Evolutionary conservation across 2,113 vertebrate species (phyloP).

Genomic region (Castor canadensis): DNA sequence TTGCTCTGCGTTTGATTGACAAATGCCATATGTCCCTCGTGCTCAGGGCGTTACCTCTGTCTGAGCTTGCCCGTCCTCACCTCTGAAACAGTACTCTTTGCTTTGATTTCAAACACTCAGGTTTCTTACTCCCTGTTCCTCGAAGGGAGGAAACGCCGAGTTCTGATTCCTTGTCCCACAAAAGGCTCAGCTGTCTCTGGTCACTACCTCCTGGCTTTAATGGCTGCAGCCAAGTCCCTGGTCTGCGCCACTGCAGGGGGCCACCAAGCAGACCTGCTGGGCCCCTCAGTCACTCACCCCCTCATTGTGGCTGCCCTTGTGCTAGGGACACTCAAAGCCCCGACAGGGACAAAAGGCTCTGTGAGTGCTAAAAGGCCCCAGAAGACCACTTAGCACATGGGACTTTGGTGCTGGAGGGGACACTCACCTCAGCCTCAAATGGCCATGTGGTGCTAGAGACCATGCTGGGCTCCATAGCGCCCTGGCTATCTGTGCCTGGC

Average conservation of each 20-base stretch:
- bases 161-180: not conserved
- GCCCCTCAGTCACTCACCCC: not conserved
- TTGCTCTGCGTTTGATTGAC: slow-evolving; percentile 19
- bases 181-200: not conserved
- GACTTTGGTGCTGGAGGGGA: not conserved
- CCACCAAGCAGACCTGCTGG: too few species aligned
- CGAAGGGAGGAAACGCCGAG: fast-evolving
- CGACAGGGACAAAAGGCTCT: not conserved
- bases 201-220: not conserved
- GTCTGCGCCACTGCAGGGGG: not conserved
- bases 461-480: not conserved
- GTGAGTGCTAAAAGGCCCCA: not conserved
- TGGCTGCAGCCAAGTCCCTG: not conserved
- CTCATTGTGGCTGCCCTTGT: not conserved
- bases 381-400: not conserved
- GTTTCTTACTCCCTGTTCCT: not conserved
- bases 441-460: fast-evolving
- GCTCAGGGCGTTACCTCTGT: not conserved
- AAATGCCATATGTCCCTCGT: not conserved
- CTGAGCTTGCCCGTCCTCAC: not conserved
- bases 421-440: too few species aligned
- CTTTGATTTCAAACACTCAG: not conserved
- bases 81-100: not conserved
- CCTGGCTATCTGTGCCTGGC: too few species aligned
- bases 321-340: too few species aligned